phyloP scores from a whole-genome alignment of 2,888 invertebrate genomes.

The Erynnis tages region DNA sequence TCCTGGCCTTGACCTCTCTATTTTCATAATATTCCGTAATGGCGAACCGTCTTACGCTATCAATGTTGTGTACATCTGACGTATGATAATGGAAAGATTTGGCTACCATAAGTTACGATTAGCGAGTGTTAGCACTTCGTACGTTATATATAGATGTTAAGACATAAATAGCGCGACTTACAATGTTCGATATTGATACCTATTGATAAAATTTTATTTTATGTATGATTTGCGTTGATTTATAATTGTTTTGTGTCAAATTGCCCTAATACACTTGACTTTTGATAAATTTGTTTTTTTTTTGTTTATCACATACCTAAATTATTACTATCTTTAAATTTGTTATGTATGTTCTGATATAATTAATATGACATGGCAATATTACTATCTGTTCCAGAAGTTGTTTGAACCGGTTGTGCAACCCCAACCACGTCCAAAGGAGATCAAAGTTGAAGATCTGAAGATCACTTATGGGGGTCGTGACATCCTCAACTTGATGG shows the following conservation, averaged over 20 bases:
- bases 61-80: slow-evolving; percentile 65
- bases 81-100: slow-evolving; percentile 62
- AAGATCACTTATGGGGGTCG: slow-evolving; percentile 76
- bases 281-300: too few species aligned
- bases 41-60: slow-evolving; percentile 75
- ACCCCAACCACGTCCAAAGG: slow-evolving; percentile 70
- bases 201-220: too few species aligned
- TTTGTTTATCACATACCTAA: too few species aligned
- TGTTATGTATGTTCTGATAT: too few species aligned
- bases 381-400: slow-evolving; percentile 57
- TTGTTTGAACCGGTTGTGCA: slow-evolving; percentile 69
- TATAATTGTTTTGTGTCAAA: too few species aligned
- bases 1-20: slow-evolving; percentile 81
- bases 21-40: slow-evolving; percentile 82
- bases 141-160: neutral
- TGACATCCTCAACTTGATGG: slow-evolving; percentile 82
- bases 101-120: slow-evolving; percentile 22
- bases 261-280: too few species aligned
- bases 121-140: slow-evolving; percentile 19
- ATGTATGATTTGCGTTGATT: too few species aligned
- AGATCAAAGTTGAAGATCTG: slow-evolving; percentile 59
- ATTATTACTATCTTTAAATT: too few species aligned
- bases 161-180: neutral
- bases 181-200: too few species aligned
- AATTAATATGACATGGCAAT: neutral